phyloP scores from a whole-genome alignment of 2,113 vertebrate species.

The Okapia johnstoni region DNA sequence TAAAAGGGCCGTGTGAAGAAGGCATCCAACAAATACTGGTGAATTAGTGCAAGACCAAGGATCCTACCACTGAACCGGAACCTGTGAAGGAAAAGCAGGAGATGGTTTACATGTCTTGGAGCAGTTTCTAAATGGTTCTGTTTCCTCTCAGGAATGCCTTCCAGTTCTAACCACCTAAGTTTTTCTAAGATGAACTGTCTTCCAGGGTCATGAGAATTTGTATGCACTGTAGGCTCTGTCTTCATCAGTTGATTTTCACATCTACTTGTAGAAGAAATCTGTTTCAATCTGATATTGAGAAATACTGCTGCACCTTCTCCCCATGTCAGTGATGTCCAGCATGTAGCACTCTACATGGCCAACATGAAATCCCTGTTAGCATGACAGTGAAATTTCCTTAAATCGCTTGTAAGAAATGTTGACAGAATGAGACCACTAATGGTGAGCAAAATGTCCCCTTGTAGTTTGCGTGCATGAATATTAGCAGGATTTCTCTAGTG shows the following conservation, averaged over 20 bases:
- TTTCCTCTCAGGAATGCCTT: neutral
- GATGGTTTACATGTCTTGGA: neutral
- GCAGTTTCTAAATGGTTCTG: neutral
- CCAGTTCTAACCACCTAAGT: neutral
- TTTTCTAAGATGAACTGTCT: neutral
- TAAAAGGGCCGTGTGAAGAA: constrained; percentile 99
- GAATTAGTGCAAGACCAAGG: constrained; percentile 96
- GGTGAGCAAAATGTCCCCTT: neutral
- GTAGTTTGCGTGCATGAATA: neutral
- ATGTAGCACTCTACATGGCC: neutral
- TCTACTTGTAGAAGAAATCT: neutral
- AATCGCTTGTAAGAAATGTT: neutral
- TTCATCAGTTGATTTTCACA: neutral
- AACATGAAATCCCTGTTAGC: neutral
- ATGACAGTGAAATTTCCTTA: neutral
- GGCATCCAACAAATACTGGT: constrained; percentile 98
- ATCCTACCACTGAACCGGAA: constrained; percentile 98
- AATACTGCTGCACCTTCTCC: neutral
- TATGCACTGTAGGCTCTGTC: neutral
- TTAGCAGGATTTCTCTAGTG: neutral
- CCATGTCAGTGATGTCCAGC: neutral
- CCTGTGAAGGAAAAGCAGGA: constrained; percentile 80
- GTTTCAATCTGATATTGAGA: neutral
- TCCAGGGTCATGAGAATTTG: neutral
- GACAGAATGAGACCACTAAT: neutral